phyloP scores from a whole-genome alignment of 2,113 vertebrate genomes.

The Hippocampus abdominalis region DNA sequence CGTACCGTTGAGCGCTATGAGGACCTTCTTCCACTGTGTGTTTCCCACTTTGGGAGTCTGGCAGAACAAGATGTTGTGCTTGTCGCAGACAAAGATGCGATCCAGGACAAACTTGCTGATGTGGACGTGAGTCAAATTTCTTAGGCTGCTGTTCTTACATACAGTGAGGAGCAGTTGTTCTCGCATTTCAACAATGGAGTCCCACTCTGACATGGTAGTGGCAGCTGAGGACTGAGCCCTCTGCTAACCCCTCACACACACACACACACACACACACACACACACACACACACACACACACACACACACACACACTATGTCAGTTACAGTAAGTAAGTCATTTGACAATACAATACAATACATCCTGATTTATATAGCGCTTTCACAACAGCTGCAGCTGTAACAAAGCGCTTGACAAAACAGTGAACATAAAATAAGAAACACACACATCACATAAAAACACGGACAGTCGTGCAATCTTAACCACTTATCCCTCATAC shows the following conservation, averaged over 20 bases:
- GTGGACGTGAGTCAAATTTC: conserved; percentile 83
- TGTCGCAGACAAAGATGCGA: conserved; percentile 97
- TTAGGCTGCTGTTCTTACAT: conserved; percentile 80
- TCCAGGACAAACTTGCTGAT: conserved; percentile 93
- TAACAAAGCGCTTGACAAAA: too few relatives aligned
- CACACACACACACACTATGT: background rate
- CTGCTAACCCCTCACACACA: background rate
- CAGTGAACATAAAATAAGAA: too few relatives aligned
- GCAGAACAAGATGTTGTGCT: conserved; percentile 95
- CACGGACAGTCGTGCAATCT: too few relatives aligned
- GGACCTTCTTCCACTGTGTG: conserved; percentile 99
- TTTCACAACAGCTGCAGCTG: too few relatives aligned
- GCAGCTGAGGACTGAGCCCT: conserved; percentile 70
- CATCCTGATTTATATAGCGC: too few relatives aligned
- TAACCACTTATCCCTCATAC: too few relatives aligned
- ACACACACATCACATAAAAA: too few relatives aligned
- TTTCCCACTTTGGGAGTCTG: conserved; percentile 99
- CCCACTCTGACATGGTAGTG: conserved; percentile 61
- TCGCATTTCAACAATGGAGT: conserved; percentile 74
- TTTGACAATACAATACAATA: too few relatives aligned
- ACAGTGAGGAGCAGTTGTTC: conserved; percentile 77
- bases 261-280: background rate
- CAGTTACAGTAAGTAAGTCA: background rate
- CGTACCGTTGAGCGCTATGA: conserved; percentile 94
- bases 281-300: too few relatives aligned